These are phyloP conservation scores for Brienomyrus brachyistius DNA, from an alignment of 2,113 vertebrate species.

Conservation along the genomic window DNA sequence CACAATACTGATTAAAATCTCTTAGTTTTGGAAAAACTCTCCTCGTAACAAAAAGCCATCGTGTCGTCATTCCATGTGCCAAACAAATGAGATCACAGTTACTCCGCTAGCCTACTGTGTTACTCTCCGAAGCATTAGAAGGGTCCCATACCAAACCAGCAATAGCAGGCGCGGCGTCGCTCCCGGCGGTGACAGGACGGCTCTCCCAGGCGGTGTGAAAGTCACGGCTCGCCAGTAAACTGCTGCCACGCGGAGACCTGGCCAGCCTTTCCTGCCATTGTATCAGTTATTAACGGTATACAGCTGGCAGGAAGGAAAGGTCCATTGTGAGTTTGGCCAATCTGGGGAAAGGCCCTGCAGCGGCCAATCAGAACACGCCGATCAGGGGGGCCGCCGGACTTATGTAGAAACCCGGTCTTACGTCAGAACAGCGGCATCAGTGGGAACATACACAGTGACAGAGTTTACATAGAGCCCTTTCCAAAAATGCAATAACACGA, in stretches of 20 bases:
- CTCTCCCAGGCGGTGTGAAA: neutral
- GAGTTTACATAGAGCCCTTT: neutral
- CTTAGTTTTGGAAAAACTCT: neutral
- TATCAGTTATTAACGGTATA: conserved; percentile 27
- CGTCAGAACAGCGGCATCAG: too few species aligned
- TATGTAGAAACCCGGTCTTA: neutral
- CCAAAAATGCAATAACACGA: neutral
- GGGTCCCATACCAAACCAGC: neutral
- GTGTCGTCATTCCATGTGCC: too few species aligned
- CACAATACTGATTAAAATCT: neutral
- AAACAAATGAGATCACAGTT: neutral
- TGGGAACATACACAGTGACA: neutral
- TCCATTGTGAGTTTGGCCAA: conserved; percentile 29
- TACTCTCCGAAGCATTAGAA: neutral
- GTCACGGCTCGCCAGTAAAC: neutral
- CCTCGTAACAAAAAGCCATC: neutral
- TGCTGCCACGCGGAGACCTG: conserved; percentile 31
- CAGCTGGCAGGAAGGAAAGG: conserved; percentile 52
- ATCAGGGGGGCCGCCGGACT: too few species aligned
- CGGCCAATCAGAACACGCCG: neutral
- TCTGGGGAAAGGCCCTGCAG: conserved; percentile 9
- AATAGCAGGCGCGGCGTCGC: too few species aligned
- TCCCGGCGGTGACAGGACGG: neutral
- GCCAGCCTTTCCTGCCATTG: conserved; percentile 58
- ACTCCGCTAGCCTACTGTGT: neutral